A percentile compares a stretch with the other conserved stretches of the same genome.
Evolutionary conservation across 2,888 invertebrate species (phyloP).

Genomic region (Patella depressa): DNA sequence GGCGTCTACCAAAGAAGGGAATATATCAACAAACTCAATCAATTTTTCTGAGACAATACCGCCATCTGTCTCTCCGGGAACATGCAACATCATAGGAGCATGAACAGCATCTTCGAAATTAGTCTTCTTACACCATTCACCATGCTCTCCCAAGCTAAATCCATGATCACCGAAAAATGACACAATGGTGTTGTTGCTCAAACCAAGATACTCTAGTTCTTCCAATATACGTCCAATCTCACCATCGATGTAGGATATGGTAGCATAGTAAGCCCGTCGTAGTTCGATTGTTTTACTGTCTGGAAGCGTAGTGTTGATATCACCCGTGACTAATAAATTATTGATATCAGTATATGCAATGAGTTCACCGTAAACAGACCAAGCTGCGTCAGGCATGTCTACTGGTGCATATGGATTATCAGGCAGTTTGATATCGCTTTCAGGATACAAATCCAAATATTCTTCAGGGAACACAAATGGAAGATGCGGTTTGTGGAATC

Average conservation of each 20-base stretch:
- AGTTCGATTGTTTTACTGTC: slow-evolving; percentile 31
- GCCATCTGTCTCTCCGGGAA: slow-evolving; percentile 45
- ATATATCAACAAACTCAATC: slow-evolving; percentile 52
- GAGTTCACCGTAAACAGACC: slow-evolving; percentile 43
- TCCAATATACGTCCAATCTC: slow-evolving; percentile 36
- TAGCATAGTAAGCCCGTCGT: slow-evolving; percentile 44
- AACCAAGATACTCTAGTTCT: slow-evolving; percentile 33
- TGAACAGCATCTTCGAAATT: slow-evolving; percentile 51
- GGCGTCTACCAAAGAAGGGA: slow-evolving; percentile 51
- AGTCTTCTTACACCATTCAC: slow-evolving; percentile 47
- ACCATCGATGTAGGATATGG: slow-evolving; percentile 40
- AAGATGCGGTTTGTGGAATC: slow-evolving; percentile 73
- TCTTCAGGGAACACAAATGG: slow-evolving; percentile 85
- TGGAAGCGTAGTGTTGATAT: slow-evolving; percentile 50
- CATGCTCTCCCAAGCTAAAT: slow-evolving; percentile 49
- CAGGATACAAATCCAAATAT: slow-evolving; percentile 77
- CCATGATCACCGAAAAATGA: slow-evolving; percentile 50
- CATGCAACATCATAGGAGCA: slow-evolving; percentile 47
- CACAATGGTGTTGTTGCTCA: slow-evolving; percentile 43
- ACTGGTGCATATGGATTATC: slow-evolving; percentile 45
- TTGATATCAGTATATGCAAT: slow-evolving; percentile 40
- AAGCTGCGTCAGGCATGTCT: slow-evolving; percentile 48
- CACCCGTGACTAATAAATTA: slow-evolving; percentile 37
- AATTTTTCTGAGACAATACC: slow-evolving; percentile 42
- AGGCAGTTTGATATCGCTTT: slow-evolving; percentile 34